Evolutionary conservation across 2,113 vertebrate species (phyloP), one percentile per base, ranked within the genome.

Genomic region (Ursus arctos): DNA sequence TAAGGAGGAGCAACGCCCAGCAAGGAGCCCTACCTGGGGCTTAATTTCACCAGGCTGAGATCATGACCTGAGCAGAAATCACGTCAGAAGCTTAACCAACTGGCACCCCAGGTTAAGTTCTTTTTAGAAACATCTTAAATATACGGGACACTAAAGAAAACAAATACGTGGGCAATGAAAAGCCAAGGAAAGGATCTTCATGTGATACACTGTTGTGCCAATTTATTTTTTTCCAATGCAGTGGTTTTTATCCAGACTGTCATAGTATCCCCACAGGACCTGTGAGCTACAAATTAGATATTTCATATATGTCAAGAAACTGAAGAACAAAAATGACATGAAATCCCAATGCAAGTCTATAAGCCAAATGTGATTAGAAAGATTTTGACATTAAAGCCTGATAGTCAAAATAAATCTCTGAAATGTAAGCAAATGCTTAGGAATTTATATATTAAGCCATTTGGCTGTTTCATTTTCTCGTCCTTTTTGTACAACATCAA

Each of bases 291-390:
- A 84, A 71, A 95, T 82, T 67, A 33, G 40, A 74, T 1, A 61
- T 86, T 86, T 79, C 40, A 55, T 59, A 53, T 93, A 90, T 93
- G 94, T 96, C 43, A 49, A 87, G 40, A 86, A 97, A 97, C 14
- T 63, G 13, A 72, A 76, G 19, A 40, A 89, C 36, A 0, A 91
- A 95, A 97, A 92, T 77, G 57, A 53, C 57, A 85, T 57, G 81
- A 93, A 98, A 88, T 91, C 43, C 76, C 43, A 95, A 9, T 65
- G 36, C 24, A 51, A 86, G 33, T 59, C 53, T 81, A 28, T 40
- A 86, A 36, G 24, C 8, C 57, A 94, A 83, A 76, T 7, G n/a
- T 69, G 57, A 93, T 53, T 82, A 93, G 19, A 51, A 90, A 69
- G 65, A 2, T n/a, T 74, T 92, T 85, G 6, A 67, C 26, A 31